Evolutionary conservation across 2,797 vertebrate genomes (phyloP).

Genomic region (Netta rufina): DNA sequence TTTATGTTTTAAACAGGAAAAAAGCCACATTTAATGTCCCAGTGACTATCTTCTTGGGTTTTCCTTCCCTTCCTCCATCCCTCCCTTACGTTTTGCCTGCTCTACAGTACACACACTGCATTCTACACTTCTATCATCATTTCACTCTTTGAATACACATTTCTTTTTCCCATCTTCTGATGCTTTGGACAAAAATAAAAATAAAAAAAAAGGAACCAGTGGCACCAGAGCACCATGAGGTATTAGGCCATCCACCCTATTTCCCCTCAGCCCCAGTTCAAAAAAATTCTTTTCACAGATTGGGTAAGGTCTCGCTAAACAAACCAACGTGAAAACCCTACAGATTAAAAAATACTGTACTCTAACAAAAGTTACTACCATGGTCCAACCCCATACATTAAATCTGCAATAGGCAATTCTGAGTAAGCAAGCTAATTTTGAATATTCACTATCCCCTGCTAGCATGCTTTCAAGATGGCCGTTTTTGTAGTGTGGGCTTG

Average conservation of each 20-base stretch:
- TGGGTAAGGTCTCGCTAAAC: neutral
- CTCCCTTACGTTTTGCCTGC: neutral
- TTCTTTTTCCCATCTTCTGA: neutral
- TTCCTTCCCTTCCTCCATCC: neutral
- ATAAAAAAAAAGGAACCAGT: neutral
- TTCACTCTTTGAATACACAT: neutral
- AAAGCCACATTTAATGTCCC: neutral
- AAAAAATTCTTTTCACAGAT: neutral
- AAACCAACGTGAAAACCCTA: neutral
- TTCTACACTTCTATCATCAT: neutral
- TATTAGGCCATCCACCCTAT: neutral
- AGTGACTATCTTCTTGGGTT: neutral
- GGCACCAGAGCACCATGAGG: neutral
- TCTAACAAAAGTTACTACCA: neutral
- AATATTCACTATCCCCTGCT: neutral
- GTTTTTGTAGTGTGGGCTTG: neutral
- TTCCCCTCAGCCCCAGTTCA: neutral
- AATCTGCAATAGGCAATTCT: neutral
- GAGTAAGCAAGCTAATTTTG: neutral
- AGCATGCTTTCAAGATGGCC: neutral
- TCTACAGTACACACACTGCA: neutral
- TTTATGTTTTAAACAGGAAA: neutral
- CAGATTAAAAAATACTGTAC: neutral
- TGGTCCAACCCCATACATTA: neutral
- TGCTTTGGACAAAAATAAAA: neutral